A percentile compares a stretch with the other conserved stretches of the same genome.
Evolutionary conservation across 2,113 vertebrate genomes (phyloP).

Genomic region (Cinclus cinclus): DNA sequence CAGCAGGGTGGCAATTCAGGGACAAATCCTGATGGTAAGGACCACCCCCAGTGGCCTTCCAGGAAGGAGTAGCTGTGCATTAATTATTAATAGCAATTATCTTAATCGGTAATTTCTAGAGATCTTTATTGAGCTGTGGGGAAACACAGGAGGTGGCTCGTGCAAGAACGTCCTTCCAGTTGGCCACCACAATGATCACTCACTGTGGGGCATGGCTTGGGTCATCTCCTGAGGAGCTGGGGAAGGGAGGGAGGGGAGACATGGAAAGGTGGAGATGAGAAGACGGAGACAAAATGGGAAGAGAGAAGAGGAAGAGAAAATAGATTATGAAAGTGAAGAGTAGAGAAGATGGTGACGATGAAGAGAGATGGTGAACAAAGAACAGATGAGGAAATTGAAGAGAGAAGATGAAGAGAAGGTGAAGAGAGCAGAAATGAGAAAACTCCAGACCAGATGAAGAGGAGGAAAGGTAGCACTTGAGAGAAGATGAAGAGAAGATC

Average conservation of each 20-base stretch:
- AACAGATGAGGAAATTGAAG: background rate
- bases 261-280: background rate
- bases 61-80: no score
- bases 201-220: fast-evolving
- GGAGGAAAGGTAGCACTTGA: background rate
- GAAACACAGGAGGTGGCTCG: fast-evolving
- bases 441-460: background rate
- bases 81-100: no score
- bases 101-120: background rate
- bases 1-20: slow-evolving; percentile 84
- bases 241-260: background rate
- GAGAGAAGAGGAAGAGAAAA: background rate
- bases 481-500: background rate
- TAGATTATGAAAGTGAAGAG: background rate
- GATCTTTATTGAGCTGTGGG: background rate
- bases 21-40: slow-evolving; percentile 89
- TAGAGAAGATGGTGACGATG: background rate
- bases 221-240: background rate
- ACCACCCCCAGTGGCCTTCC: background rate
- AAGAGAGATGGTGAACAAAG: background rate
- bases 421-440: background rate
- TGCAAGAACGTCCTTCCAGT: background rate
- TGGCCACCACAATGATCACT: background rate
- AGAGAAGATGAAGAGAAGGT: background rate
- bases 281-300: background rate